Evolutionary conservation across 2,888 invertebrate genomes (phyloP).

Genomic region (Ectemnius continuus): DNA sequence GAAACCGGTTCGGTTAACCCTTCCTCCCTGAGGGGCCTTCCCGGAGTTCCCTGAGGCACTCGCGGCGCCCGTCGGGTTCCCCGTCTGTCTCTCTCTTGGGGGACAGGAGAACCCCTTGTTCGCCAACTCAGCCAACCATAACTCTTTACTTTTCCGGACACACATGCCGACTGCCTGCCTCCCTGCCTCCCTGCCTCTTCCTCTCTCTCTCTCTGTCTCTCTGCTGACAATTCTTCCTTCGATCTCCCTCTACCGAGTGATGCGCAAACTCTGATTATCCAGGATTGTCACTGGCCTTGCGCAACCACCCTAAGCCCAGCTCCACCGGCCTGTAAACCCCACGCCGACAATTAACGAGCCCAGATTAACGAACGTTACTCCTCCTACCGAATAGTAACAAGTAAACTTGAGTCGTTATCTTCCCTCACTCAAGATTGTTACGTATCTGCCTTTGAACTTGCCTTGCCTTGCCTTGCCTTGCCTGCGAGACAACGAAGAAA

Average conservation of each 20-base stretch:
- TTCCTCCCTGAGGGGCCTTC: conserved; percentile 24
- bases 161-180: conserved; percentile 40
- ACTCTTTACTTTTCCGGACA: conserved; percentile 61
- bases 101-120: conserved; percentile 26
- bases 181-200: conserved; percentile 15
- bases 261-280: conserved; percentile 49
- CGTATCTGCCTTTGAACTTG: no score
- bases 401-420: no score
- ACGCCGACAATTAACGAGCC: conserved; percentile 19
- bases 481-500: no score
- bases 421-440: no score
- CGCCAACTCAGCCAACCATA: conserved; percentile 58
- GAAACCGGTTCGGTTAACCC: conserved; percentile 26
- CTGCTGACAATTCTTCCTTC: no score
- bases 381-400: no score
- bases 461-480: no score
- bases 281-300: conserved; percentile 38
- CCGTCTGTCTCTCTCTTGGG: conserved; percentile 18
- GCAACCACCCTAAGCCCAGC: no score
- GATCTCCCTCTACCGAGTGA: conserved; percentile 2
- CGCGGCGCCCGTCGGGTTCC: not conserved
- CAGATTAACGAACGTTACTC: no score
- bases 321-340: no score
- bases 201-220: no score
- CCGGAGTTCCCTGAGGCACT: conserved; percentile 11